Conservation (phyloP, 37 sponge, comb jelly and placozoan genomes). For the Aplysina aerophoba region DNA sequence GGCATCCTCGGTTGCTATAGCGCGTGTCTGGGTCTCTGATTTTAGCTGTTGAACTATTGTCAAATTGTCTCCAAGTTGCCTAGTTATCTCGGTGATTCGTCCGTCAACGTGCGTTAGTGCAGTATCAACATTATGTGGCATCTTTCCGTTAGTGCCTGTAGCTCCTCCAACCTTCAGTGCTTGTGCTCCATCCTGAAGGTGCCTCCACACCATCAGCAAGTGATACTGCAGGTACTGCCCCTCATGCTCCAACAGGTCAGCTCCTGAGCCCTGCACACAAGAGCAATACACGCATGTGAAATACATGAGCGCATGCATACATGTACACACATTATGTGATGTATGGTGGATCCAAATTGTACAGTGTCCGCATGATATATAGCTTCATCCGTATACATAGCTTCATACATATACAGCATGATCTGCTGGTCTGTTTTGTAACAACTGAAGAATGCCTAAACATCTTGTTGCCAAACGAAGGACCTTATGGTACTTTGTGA, state of each 20-base stretch:
- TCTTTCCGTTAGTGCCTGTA: no score
- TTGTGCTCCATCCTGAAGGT: background rate
- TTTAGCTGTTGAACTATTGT: constrained; percentile 4
- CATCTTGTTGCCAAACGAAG: no score
- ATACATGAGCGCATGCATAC: no score
- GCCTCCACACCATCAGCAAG: constrained; percentile 4
- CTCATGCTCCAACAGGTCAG: constrained; percentile 17
- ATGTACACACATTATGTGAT: no score
- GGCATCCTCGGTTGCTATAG: constrained; percentile 20
- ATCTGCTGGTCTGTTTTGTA: no score
- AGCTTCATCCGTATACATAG: no score
- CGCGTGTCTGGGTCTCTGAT: background rate
- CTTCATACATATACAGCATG: no score
- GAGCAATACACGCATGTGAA: background rate
- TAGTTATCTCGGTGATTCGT: background rate
- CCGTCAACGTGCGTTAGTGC: constrained; percentile 7
- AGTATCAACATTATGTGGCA: background rate
- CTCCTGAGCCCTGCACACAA: constrained; percentile 22
- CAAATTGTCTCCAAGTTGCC: constrained; percentile 24
- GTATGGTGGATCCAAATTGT: no score
- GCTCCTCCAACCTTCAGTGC: no score
- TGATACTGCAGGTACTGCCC: constrained; percentile 19
- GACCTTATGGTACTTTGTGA: no score
- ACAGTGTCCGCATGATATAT: no score
- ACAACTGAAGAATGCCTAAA: no score